Conservation (phyloP, 2,888 invertebrate genomes). For the Luffia ferchaultella region DNA sequence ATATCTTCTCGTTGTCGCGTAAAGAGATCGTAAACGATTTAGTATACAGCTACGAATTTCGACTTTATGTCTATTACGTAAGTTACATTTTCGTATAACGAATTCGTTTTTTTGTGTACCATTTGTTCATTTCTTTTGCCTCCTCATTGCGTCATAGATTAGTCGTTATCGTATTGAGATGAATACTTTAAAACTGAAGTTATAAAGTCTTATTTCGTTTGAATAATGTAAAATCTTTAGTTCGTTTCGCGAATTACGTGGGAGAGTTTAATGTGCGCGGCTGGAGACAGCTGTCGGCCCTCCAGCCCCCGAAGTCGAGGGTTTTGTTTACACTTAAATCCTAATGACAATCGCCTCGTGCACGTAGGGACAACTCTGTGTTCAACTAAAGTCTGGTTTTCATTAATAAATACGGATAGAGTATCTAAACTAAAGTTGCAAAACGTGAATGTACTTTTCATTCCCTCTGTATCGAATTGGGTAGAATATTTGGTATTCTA, state of each 20-base stretch:
- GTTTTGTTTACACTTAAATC: constrained; percentile 50
- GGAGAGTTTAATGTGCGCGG: constrained; percentile 58
- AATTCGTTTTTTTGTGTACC: not conserved
- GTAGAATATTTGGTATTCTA: no score
- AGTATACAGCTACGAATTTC: no score
- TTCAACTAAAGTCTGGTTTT: no score
- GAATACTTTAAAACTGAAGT: not conserved
- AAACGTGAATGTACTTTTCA: no score
- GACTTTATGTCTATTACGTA: not conserved
- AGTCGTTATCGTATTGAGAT: not conserved
- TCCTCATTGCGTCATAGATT: not conserved
- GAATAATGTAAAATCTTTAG: not conserved
- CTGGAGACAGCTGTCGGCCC: constrained; percentile 60
- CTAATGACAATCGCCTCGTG: constrained; percentile 38
- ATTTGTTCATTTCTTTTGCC: not conserved
- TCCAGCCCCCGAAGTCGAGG: constrained; percentile 38
- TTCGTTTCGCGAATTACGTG: constrained; percentile 29
- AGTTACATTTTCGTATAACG: not conserved
- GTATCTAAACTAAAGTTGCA: no score
- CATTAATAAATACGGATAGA: no score
- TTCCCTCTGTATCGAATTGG: no score
- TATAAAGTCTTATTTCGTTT: not conserved
- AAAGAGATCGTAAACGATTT: no score
- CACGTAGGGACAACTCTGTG: not conserved
- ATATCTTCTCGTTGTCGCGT: not conserved